Percentiles rank a stretch among this genome's conserved stretches.
Evolutionary conservation across 1,140 invertebrate genomes (phyloP).

Genomic region (Drosophila mauritiana): DNA sequence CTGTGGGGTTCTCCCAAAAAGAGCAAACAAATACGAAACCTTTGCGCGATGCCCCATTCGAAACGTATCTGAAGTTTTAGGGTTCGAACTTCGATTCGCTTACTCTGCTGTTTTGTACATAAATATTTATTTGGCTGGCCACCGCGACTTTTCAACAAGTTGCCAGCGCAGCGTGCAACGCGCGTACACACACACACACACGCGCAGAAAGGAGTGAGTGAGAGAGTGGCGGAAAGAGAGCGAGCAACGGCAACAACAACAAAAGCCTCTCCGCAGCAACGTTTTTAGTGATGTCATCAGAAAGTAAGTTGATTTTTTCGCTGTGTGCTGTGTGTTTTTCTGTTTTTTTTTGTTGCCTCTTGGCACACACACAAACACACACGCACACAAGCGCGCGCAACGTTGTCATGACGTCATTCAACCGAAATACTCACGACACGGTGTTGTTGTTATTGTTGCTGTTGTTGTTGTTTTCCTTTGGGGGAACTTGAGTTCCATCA

Average conservation of each 20-base stretch:
- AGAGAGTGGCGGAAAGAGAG: neutral
- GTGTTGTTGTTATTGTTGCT: constrained; percentile 29
- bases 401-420: constrained; percentile 82
- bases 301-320: constrained; percentile 74
- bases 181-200: constrained; percentile 49
- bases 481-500: constrained; percentile 23
- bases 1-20: constrained; percentile 8
- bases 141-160: constrained; percentile 49
- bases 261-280: constrained; percentile 60
- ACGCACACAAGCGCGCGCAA: constrained; percentile 22
- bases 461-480: constrained; percentile 38
- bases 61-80: neutral
- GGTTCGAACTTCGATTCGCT: neutral
- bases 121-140: neutral
- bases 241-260: constrained; percentile 57
- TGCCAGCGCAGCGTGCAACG: constrained; percentile 52
- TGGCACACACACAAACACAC: neutral
- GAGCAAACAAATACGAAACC: neutral
- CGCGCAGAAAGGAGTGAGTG: constrained; percentile 58
- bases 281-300: constrained; percentile 83
- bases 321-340: constrained; percentile 22
- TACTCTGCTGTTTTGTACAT: neutral
- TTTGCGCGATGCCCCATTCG: neutral
- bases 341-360: constrained; percentile 16
- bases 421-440: constrained; percentile 73